Conservation (phyloP, 1,140 invertebrate species). For the Orius insidiosus region DNA sequence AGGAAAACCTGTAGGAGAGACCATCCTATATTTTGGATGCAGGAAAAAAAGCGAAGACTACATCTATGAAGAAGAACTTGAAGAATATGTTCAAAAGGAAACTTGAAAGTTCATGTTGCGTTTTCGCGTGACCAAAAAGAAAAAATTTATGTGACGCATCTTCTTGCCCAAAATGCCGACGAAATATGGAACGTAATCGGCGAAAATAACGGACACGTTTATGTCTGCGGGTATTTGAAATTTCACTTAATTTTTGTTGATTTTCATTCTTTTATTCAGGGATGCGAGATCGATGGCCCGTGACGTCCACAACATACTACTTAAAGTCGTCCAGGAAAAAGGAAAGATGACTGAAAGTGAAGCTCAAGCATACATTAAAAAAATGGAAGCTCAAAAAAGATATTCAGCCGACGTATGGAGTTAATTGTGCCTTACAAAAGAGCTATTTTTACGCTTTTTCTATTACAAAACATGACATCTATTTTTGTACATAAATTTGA, state of each 20-base stretch:
- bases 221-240: constrained; percentile 87
- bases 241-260: background rate
- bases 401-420: constrained; percentile 99
- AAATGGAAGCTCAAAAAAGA: constrained; percentile 92
- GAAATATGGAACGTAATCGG: constrained; percentile 87
- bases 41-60: constrained; percentile 81
- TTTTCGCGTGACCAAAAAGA: constrained; percentile 85
- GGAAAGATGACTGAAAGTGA: constrained; percentile 71
- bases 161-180: constrained; percentile 72
- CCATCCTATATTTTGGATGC: constrained; percentile 93
- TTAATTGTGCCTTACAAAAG: constrained; percentile 36
- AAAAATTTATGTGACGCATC: constrained; percentile 91
- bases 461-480: too few relatives aligned
- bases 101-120: constrained; percentile 62
- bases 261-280: too few relatives aligned
- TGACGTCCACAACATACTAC: constrained; percentile 84
- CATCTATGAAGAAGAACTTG: constrained; percentile 85
- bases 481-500: too few relatives aligned
- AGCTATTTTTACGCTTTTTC: too few relatives aligned
- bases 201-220: constrained; percentile 83
- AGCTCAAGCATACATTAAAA: constrained; percentile 84
- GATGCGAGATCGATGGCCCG: constrained; percentile 97
- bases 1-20: constrained; percentile 78
- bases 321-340: constrained; percentile 68
- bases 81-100: constrained; percentile 62